phyloP scores from a whole-genome alignment of 2,797 vertebrate species.

The Bucorvus abyssinicus region DNA sequence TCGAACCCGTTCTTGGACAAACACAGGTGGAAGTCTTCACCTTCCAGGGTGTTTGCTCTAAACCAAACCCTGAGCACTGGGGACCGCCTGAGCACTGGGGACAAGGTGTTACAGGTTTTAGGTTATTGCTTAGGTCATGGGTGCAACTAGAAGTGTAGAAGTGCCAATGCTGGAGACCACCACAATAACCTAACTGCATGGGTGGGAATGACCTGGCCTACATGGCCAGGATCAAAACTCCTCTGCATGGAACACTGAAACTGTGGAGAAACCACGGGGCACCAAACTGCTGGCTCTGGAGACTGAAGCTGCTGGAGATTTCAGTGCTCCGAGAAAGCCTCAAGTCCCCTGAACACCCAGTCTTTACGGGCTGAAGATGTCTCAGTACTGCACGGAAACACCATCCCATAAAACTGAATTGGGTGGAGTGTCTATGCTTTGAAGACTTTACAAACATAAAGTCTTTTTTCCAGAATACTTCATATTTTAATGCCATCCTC shows the following conservation, averaged over 20 bases:
- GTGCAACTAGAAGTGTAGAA: neutral
- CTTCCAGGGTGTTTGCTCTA: neutral
- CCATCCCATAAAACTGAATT: neutral
- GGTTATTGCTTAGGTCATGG: neutral
- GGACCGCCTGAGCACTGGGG: neutral
- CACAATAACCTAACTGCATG: neutral
- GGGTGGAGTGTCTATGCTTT: neutral
- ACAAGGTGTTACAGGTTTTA: neutral
- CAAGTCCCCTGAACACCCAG: neutral
- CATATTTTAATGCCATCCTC: neutral
- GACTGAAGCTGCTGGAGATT: neutral
- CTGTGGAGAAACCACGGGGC: neutral
- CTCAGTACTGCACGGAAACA: neutral
- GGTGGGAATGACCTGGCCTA: neutral
- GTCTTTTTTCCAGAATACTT: neutral
- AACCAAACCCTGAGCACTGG: neutral
- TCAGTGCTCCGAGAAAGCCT: neutral
- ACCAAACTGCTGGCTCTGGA: neutral
- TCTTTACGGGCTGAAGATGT: neutral
- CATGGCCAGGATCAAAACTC: neutral
- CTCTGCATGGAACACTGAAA: neutral
- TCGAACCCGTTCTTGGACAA: neutral
- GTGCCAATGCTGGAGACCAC: accelerated
- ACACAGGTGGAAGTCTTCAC: neutral
- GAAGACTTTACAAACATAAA: conserved; percentile 1